Evolutionary conservation across 2,113 vertebrate genomes (phyloP).

Genomic region (Grus americana): DNA sequence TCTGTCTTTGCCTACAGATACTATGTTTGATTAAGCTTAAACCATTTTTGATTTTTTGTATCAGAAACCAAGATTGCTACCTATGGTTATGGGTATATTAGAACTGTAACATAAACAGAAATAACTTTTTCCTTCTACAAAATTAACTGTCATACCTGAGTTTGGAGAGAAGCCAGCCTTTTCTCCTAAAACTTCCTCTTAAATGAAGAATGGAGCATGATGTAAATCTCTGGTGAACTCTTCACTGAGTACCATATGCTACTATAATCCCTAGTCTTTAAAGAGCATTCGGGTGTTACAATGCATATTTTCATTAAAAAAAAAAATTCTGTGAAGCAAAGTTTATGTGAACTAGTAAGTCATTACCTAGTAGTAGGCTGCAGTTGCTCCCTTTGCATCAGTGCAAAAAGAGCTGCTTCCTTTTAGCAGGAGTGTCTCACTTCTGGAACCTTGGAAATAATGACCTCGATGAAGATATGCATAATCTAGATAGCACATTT

Average conservation of each 20-base stretch:
- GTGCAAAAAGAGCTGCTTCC: neutral
- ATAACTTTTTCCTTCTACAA: neutral
- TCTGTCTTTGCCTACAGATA: neutral
- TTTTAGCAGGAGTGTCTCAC: neutral
- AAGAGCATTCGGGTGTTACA: neutral
- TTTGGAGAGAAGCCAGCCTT: neutral
- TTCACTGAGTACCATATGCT: neutral
- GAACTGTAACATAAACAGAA: neutral
- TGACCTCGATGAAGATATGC: neutral
- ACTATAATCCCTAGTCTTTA: neutral
- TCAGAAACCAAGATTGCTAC: neutral
- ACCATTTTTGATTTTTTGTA: neutral
- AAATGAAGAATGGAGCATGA: accelerated
- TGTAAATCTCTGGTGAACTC: neutral
- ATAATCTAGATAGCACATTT: neutral
- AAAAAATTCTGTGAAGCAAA: neutral
- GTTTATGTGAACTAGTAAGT: neutral
- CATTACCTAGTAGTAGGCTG: neutral
- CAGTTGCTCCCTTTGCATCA: neutral
- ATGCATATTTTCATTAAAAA: neutral
- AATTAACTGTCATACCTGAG: neutral
- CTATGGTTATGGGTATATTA: neutral
- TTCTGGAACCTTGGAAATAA: neutral
- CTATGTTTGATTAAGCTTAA: neutral
- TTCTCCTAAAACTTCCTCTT: neutral